Base-by-base conservation (phyloP, 2,888 invertebrate species). In the Endomychus coccineus region DNA sequence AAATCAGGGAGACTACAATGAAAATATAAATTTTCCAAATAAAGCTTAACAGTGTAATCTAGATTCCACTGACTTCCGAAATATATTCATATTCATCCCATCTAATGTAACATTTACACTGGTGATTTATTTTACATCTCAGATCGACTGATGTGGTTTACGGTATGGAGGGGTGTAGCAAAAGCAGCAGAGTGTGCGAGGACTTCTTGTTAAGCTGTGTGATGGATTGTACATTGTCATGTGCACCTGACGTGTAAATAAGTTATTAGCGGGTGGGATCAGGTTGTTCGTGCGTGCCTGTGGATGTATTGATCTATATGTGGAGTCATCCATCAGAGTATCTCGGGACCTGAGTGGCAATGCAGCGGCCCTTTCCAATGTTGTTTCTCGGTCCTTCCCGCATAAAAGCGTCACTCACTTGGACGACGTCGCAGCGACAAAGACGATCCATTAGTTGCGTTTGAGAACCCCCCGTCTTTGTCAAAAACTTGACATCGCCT, bases 231-330 rank as follows among this genome's bases (percentile, higher is more conserved):
- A 13, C 28, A 35, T 16, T 28, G 28, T 28, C 28, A 9, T 10
- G 24, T 10, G 17, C 48, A 50, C 44, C 49, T 49, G 48, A 50
- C 48, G 40, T 49, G 49, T 52, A 51, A 51, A 55, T 55, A 56
- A 57, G 54, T 59, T 58, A 59, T 59, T 59, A 61, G 55, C 55
- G 53, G 48, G 43, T 47, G 42, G 48, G 45, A 37, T 37, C 36
- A 30, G 21, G 21, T 6, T 6, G 21, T 19, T 6, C 27, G 36
- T 27, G 17, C 61, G 61, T 61, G 61, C 51, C 56, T 47, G 49
- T 51, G 53, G 53, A 56, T 57, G 59, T 60, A 61, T 61, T 59
- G 61, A 61, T 61, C 60, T 59, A 59, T 58, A 58, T 60, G 58
- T 61, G 58, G 58, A 62, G 61, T 59, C 62, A 62, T 62, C 62